Evolutionary conservation across 1,140 invertebrate species (phyloP), one percentile per base, ranked within the genome.

Genomic region (Neomicropteryx cornuta): DNA sequence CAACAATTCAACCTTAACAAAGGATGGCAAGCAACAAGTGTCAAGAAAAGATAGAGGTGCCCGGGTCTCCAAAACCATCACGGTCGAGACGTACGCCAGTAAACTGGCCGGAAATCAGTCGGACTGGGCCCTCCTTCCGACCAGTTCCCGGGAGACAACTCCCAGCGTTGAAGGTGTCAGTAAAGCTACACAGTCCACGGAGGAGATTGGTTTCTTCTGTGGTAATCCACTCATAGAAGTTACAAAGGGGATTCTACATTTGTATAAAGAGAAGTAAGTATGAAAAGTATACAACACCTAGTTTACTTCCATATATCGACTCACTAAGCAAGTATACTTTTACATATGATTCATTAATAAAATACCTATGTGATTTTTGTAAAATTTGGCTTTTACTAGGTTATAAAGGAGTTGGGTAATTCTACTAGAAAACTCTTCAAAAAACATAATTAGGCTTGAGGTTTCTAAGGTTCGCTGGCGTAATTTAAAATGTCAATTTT

Each of bases 201-300:
- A 75, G 38, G 77, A 82, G 48, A 81, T 87, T n/a, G 76, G 71
- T 36, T 98, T 97, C 66, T 86, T 89, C 43, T 95, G 83, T 54
- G 96, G 96, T 2, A 99, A 98, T 74, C 94, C 94, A 6, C 83
- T 87, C 55, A 91, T 97, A 5, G 96, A 99, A 72, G 79, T 92
- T 20, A 95, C 90, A 0, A 94, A 93, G 62, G 96, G 96, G 31
- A 84, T 98, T 32, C 67, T 99, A 17, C 94, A 98, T 74, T 67
- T 97, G 1, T 97, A 93, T 58, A 96, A 96, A 64, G 91, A 96
- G 66, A 91, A 93, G 84, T 87, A 66, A 60, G 71, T 55, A n/a
- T n/a, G n/a, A n/a, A n/a, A n/a, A n/a, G n/a, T n/a, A n/a, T n/a
- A n/a, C n/a, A n/a, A n/a, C n/a, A 29, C n/a, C n/a, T n/a, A n/a